Evolutionary conservation across 2,888 invertebrate species (phyloP).

Genomic region (Sympetrum striolatum): DNA sequence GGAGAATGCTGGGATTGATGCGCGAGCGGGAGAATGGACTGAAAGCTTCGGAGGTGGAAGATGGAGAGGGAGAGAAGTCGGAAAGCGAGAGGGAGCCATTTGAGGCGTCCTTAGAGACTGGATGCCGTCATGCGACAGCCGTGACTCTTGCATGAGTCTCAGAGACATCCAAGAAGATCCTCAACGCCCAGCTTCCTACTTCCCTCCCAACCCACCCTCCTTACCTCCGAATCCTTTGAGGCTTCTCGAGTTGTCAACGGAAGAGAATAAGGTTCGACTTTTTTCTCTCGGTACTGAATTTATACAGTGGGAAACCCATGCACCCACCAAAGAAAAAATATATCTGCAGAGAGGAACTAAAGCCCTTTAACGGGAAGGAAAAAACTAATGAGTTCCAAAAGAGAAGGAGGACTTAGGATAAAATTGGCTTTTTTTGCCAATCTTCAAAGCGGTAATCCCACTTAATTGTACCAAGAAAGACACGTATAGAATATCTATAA

Average conservation of each 20-base stretch:
- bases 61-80: neutral
- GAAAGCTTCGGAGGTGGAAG: neutral
- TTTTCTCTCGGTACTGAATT: slow-evolving; percentile 3
- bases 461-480: neutral
- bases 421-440: neutral
- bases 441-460: neutral
- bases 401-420: neutral
- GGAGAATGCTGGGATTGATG: neutral
- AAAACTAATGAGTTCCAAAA: neutral
- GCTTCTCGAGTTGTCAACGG: slow-evolving; percentile 26
- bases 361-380: neutral
- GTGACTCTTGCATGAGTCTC: slow-evolving; percentile 6
- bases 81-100: neutral
- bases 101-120: neutral
- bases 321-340: neutral
- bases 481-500: neutral
- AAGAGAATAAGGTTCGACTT: neutral
- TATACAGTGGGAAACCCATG: neutral
- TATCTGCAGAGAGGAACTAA: neutral
- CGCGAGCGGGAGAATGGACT: neutral
- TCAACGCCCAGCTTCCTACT: neutral
- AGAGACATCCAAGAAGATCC: neutral
- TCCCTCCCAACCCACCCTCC: neutral
- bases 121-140: neutral
- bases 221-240: neutral